Conservation (phyloP, 2,797 vertebrate genomes). For the Tachyglossus aculeatus region DNA sequence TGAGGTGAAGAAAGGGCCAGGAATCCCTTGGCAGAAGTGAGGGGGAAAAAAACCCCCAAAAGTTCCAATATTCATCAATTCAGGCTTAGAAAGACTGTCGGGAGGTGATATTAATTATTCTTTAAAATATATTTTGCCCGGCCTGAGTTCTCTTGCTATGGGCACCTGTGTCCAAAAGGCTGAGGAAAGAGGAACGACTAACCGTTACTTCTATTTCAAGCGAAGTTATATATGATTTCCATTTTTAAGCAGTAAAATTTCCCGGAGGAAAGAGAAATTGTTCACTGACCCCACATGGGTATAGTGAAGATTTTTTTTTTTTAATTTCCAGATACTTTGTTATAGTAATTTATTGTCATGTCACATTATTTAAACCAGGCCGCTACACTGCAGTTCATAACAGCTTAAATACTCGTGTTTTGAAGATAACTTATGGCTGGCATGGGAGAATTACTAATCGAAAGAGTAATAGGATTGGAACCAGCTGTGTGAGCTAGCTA, state of each 20-base stretch:
- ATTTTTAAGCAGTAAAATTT: background rate
- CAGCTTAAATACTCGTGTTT: conserved; percentile 58
- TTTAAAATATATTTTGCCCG: background rate
- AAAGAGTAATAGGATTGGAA: conserved; percentile 72
- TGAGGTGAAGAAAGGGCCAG: no score
- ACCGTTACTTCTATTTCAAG: background rate
- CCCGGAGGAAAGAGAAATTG: background rate
- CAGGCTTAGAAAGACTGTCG: no score
- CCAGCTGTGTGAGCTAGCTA: conserved; percentile 70
- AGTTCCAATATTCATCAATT: no score
- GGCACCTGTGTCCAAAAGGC: background rate
- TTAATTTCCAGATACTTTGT: conserved; percentile 23
- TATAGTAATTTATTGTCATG: conserved; percentile 47
- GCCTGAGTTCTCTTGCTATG: conserved; percentile 12
- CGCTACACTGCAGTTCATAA: conserved; percentile 36
- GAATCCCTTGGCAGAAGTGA: no score
- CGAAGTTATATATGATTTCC: no score
- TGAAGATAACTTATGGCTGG: conserved; percentile 67
- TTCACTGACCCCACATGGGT: background rate
- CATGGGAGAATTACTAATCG: conserved; percentile 70
- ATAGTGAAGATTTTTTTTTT: conserved; percentile 31
- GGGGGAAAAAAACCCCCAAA: no score
- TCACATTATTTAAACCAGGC: conserved; percentile 52
- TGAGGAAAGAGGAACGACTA: background rate
- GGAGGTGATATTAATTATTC: no score